phyloP scores from a whole-genome alignment of 92 coral and sea anemone species.

The Hydrozoanthus gracilis region DNA sequence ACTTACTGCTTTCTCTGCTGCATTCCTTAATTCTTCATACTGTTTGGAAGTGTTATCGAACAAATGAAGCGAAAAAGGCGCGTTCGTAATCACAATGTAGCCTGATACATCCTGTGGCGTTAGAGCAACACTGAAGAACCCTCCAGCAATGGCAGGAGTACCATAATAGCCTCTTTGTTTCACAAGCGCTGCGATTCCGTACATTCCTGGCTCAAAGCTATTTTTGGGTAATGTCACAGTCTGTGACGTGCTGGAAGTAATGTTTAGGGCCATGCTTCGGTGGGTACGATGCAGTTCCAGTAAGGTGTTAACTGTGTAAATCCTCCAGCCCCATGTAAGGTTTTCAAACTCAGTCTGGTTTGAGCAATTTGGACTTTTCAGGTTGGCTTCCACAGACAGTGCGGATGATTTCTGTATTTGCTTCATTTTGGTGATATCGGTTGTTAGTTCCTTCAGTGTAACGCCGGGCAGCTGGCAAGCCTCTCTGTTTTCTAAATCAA shows the following conservation, averaged over 20 bases:
- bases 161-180: slow-evolving; percentile 15
- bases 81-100: neutral
- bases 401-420: neutral
- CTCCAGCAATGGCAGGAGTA: neutral
- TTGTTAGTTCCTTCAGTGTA: neutral
- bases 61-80: neutral
- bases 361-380: neutral
- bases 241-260: neutral
- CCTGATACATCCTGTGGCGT: slow-evolving; percentile 8
- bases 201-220: neutral
- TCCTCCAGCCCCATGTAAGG: slow-evolving; percentile 2
- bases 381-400: slow-evolving; percentile 7
- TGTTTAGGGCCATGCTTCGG: neutral
- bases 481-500: neutral
- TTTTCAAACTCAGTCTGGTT: neutral
- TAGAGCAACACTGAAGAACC: neutral
- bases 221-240: neutral
- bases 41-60: neutral
- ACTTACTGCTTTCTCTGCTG: slow-evolving; percentile 9
- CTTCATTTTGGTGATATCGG: neutral
- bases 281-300: neutral
- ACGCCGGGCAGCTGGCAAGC: slow-evolving; percentile 21
- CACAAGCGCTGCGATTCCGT: slow-evolving; percentile 22
- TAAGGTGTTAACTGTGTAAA: neutral
- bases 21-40: neutral